Evolutionary conservation across 2,888 invertebrate species (phyloP), one percentile per base, ranked within the genome.

Genomic region (Meteorus colon): DNA sequence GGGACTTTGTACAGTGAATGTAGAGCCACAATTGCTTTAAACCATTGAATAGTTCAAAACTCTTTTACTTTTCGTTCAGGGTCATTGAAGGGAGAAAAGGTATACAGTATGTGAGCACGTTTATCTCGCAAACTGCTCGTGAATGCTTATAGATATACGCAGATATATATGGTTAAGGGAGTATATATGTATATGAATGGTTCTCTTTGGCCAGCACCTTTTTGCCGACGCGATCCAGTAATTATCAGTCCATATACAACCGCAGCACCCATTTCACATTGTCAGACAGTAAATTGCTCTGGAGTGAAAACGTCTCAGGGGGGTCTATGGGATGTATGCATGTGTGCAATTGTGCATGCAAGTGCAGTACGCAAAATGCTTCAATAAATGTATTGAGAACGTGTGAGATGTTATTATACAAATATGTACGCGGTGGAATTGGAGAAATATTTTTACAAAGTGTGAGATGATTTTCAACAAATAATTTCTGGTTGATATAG

Each of bases 181-280:
- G 34, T 37, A 16, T 19, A 55, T 62, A 34, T 74, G 59, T 66
- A 12, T 65, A 63, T 12, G 48, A 5, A 24, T 55, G 27, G 37
- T 34, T 29, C 55, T 73, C 66, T 67, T 72, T 66, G 60, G 69
- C 41, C 77, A 65, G 51, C 73, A 76, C 65, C 66, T 70, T 76
- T 70, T 78, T 24, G 70, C 69, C 60, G 71, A 77, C 74, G 37
- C 60, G 41, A 78, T 71, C 71, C 79, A 72, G 76, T 78, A 79
- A 81, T 81, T 81, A 81, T 81, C 78, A 70, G 75, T 78, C 79
- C 75, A 79, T 80, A 79, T 81, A 80, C 77, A 81, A 80, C 77
- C 48, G 3, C 62, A 31, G 29, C 51, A 68, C 73, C 79, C 72
- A 80, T 77, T 78, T 78, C 75, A 73, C 77, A 78, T 73, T 77